These are phyloP conservation scores for Dendroctonus ponderosae DNA, from an alignment of 1,140 invertebrate genomes.

Conservation along the genomic window DNA sequence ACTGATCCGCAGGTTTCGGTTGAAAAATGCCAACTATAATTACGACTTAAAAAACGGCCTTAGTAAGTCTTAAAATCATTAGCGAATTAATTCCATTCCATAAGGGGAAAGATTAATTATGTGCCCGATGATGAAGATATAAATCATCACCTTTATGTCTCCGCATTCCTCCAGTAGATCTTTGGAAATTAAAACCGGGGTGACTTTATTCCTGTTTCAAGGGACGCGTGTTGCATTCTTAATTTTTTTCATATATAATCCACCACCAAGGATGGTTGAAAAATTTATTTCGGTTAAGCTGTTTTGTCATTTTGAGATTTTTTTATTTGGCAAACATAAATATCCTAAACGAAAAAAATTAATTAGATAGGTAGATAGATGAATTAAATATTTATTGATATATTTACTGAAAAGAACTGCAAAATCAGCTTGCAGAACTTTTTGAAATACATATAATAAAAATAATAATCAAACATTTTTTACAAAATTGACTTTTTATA, in stretches of 20 bases:
- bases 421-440: too few species aligned
- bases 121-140: conserved; percentile 44
- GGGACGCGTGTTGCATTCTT: conserved; percentile 9
- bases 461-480: too few species aligned
- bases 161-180: conserved; percentile 39
- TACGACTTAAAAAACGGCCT: conserved; percentile 1
- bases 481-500: too few species aligned
- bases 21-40: neutral
- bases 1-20: too few species aligned
- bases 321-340: too few species aligned
- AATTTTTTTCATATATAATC: conserved; percentile 8
- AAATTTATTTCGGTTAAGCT: too few species aligned
- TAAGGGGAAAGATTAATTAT: conserved; percentile 34
- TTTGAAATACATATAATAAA: too few species aligned
- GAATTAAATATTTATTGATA: too few species aligned
- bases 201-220: conserved; percentile 16
- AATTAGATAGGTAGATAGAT: too few species aligned
- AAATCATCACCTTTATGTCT: conserved; percentile 44
- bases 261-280: neutral
- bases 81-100: conserved; percentile 41
- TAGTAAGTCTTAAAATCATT: conserved; percentile 39
- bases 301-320: too few species aligned
- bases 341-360: too few species aligned
- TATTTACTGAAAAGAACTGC: too few species aligned
- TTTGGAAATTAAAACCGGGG: conserved; percentile 39